A percentile compares a stretch with the other conserved stretches of the same genome.
phyloP scores from a whole-genome alignment of 2,797 vertebrate genomes.

The Sebastes itinus region DNA sequence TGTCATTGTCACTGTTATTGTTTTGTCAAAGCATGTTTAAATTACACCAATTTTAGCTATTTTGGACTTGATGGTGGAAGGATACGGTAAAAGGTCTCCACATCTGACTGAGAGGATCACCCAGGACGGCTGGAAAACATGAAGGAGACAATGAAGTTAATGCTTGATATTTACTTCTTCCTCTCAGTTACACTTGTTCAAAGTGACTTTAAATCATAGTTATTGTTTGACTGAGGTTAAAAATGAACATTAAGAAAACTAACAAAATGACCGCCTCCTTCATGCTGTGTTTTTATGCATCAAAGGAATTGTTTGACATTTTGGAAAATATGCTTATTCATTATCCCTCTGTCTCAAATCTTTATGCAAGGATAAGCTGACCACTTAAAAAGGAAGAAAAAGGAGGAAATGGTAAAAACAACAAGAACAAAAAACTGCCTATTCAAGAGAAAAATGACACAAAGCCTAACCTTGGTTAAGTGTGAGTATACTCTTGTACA shows the following conservation, averaged over 20 bases:
- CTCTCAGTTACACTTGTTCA: neutral
- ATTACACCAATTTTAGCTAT: neutral
- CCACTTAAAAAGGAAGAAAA: neutral
- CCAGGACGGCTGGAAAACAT: slow-evolving; percentile 92
- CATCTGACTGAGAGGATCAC: slow-evolving; percentile 94
- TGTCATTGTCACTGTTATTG: neutral
- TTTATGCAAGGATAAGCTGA: neutral
- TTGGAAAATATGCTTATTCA: neutral
- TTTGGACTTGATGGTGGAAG: slow-evolving; percentile 43
- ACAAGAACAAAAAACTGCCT: neutral
- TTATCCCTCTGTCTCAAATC: neutral
- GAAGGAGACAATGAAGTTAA: neutral
- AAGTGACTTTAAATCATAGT: neutral
- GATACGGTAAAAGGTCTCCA: slow-evolving; percentile 94
- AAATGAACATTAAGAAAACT: neutral
- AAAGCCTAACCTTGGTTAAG: neutral
- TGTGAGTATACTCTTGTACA: neutral
- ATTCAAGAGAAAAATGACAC: neutral
- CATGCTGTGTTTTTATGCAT: neutral
- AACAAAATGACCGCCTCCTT: neutral
- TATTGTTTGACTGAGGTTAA: neutral
- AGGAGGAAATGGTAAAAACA: neutral
- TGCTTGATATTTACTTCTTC: neutral
- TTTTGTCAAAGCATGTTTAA: neutral
- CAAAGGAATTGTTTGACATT: neutral